Conservation (phyloP, 2,797 vertebrate species). For the Sebastes kiyomatsui region DNA sequence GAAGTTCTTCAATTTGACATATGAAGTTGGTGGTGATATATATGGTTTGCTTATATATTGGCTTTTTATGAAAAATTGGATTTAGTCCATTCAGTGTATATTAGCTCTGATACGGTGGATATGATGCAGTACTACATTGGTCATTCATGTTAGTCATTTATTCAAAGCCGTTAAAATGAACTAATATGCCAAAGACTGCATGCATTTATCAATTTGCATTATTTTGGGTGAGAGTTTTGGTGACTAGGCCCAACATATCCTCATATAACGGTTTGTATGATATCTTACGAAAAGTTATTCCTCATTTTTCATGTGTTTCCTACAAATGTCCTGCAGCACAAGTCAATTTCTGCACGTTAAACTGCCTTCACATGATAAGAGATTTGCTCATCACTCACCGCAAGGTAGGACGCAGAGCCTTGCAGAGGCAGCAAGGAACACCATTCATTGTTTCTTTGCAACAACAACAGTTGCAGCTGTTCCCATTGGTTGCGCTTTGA, state of each 20-base stretch:
- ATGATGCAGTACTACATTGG: not conserved
- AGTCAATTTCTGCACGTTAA: no score
- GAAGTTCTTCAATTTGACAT: not conserved
- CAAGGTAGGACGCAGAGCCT: no score
- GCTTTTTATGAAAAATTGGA: not conserved
- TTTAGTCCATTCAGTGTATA: not conserved
- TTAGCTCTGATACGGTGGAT: not conserved
- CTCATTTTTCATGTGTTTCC: no score
- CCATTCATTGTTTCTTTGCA: no score
- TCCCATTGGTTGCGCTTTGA: no score
- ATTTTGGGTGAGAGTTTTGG: not conserved
- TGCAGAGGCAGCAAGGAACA: accelerated
- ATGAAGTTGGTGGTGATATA: not conserved
- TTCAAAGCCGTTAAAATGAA: not conserved
- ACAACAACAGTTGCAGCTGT: no score
- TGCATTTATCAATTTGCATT: not conserved
- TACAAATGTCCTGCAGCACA: no score
- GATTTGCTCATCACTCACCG: no score
- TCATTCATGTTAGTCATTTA: not conserved
- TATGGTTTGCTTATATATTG: not conserved
- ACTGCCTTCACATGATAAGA: no score
- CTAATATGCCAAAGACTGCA: not conserved
- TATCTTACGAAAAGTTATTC: no score
- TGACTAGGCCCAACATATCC: no score
- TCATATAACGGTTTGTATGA: no score